phyloP scores from a whole-genome alignment of 1,140 invertebrate genomes.

The Marisa cornuarietis region DNA sequence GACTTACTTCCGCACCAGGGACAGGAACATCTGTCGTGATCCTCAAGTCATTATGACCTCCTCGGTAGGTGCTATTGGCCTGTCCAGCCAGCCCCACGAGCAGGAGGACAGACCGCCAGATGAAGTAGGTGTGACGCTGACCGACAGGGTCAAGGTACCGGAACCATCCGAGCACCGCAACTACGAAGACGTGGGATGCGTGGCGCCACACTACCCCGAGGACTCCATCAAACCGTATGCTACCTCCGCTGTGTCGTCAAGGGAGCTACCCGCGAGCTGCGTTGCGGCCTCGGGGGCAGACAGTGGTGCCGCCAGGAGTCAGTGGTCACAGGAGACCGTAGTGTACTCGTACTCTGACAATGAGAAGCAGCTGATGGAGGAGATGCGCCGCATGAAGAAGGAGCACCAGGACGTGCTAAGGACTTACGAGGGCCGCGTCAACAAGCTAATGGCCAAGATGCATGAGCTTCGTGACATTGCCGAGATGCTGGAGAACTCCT shows the following conservation, averaged over 20 bases:
- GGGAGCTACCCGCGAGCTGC: no score
- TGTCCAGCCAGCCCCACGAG: no score
- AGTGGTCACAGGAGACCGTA: slow-evolving; percentile 20
- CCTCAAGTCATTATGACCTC: background rate
- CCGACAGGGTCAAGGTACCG: no score
- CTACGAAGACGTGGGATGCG: no score
- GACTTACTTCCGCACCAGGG: slow-evolving; percentile 34
- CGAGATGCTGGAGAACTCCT: slow-evolving; percentile 61
- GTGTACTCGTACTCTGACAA: slow-evolving; percentile 61
- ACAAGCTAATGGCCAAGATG: slow-evolving; percentile 63
- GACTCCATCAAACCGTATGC: background rate
- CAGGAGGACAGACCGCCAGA: no score
- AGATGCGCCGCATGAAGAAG: slow-evolving; percentile 61
- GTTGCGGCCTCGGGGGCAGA: no score
- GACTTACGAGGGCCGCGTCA: slow-evolving; percentile 60
- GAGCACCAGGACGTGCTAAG: slow-evolving; percentile 56
- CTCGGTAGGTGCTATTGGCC: background rate
- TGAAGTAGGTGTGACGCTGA: no score
- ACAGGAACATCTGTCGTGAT: slow-evolving; percentile 33
- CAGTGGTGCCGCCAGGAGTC: background rate
- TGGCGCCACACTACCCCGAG: background rate
- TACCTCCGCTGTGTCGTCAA: background rate
- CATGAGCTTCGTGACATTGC: slow-evolving; percentile 59
- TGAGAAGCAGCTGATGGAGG: slow-evolving; percentile 64
- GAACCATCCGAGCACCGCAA: no score